A percentile compares a stretch with the other conserved stretches of the same genome.
Conservation (phyloP, 1,140 invertebrate species). For the Chelonus insularis region DNA sequence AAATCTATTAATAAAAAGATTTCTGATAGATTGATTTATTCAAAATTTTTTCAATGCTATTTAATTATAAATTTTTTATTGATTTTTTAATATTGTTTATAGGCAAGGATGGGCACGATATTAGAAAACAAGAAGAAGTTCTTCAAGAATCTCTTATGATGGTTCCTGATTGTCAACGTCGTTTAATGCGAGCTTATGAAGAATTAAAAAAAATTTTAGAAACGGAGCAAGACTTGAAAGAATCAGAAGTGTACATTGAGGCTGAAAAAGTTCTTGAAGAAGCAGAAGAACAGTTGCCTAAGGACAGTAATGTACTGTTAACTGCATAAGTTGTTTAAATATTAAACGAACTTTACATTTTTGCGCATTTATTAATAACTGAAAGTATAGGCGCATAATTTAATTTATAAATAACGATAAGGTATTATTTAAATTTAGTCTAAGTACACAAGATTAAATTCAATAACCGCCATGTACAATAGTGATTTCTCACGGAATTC, state of each 20-base stretch:
- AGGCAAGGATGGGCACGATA: constrained; percentile 80
- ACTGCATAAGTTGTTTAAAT: background rate
- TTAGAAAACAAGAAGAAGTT: constrained; percentile 87
- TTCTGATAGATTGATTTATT: background rate
- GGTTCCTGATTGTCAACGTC: constrained; percentile 83
- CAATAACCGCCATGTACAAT: constrained; percentile 17
- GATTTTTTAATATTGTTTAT: constrained; percentile 30
- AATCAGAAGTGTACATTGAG: constrained; percentile 71
- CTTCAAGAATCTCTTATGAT: constrained; percentile 86
- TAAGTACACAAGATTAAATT: background rate
- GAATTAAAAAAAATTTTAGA: constrained; percentile 76
- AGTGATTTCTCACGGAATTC: constrained; percentile 5
- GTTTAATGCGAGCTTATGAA: constrained; percentile 73
- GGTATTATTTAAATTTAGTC: background rate
- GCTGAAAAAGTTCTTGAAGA: constrained; percentile 73
- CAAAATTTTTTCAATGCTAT: no score
- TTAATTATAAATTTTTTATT: no score
- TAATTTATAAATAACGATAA: no score
- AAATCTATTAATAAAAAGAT: background rate
- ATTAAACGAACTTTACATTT: background rate
- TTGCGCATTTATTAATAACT: background rate
- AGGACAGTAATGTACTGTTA: constrained; percentile 41
- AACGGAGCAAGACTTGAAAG: constrained; percentile 75
- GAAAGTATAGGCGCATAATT: no score
- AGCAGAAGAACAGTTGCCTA: constrained; percentile 67